These are phyloP conservation scores for Phania funesta DNA, from an alignment of 2,888 invertebrate species.

Conservation along the genomic window DNA sequence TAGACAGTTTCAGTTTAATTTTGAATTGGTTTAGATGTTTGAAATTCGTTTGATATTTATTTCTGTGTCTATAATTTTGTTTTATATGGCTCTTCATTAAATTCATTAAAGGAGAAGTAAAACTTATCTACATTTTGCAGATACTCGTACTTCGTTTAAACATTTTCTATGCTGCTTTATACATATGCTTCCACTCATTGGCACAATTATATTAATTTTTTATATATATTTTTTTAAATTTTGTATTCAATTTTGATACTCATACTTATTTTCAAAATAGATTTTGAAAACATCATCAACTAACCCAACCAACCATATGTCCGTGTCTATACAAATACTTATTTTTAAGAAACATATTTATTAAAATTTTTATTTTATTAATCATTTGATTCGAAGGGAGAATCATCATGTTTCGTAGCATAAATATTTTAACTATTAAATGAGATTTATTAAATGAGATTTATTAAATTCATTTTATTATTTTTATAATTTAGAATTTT, in stretches of 20 bases:
- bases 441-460: too few relatives aligned
- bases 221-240: neutral
- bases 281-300: slow-evolving; percentile 30
- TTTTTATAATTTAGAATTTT: too few relatives aligned
- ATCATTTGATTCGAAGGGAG: too few relatives aligned
- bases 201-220: slow-evolving; percentile 30
- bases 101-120: slow-evolving; percentile 38
- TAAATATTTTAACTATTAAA: too few relatives aligned
- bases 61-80: slow-evolving; percentile 24
- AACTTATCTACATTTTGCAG: neutral
- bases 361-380: too few relatives aligned
- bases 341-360: too few relatives aligned
- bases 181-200: slow-evolving; percentile 20
- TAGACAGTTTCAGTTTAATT: slow-evolving; percentile 46
- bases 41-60: slow-evolving; percentile 51
- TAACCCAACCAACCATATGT: neutral
- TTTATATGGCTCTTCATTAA: slow-evolving; percentile 43
- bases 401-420: too few relatives aligned
- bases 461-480: too few relatives aligned
- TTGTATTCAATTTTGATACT: neutral
- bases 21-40: slow-evolving; percentile 46
- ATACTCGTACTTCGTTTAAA: slow-evolving; percentile 14
- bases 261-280: slow-evolving; percentile 21
- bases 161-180: neutral
- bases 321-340: slow-evolving; percentile 3